Percentiles rank a stretch among this genome's conserved stretches.
Evolutionary conservation across 2,113 vertebrate genomes (phyloP).

Genomic region (Ginglymostoma cirratum): DNA sequence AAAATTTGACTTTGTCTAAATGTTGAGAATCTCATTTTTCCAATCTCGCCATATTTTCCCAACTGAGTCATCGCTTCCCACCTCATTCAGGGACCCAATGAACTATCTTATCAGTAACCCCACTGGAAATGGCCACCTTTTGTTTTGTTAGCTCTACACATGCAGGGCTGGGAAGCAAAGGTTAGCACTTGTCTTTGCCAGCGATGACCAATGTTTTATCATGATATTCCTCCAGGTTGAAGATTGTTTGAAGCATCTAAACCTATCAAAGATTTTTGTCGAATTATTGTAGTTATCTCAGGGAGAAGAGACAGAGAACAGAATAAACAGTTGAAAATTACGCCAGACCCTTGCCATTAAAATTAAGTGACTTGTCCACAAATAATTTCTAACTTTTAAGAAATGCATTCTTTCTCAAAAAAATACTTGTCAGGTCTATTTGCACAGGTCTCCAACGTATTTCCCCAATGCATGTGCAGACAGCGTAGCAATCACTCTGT

Average conservation of each 20-base stretch:
- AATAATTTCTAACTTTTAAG: neutral
- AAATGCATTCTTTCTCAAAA: neutral
- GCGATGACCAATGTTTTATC: neutral
- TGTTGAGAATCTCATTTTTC: too few species aligned
- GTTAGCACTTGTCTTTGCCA: neutral
- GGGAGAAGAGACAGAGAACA: neutral
- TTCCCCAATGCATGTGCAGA: neutral
- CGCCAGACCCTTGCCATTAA: neutral
- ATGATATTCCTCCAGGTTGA: neutral
- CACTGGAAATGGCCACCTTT: neutral
- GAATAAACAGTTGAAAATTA: neutral
- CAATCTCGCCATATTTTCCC: too few species aligned
- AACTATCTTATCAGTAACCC: neutral
- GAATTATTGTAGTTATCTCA: neutral
- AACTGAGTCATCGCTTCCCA: too few species aligned
- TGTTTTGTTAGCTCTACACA: too few species aligned
- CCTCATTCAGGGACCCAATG: neutral
- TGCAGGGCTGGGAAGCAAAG: neutral
- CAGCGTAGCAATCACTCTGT: neutral
- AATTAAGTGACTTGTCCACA: neutral
- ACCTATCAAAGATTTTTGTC: neutral
- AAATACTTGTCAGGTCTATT: neutral
- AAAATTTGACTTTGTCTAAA: too few species aligned
- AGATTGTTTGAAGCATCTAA: neutral
- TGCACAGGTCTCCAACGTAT: neutral